These are phyloP conservation scores for Microcebus tavaratra DNA, from an alignment of 2,113 vertebrate genomes.

Conservation along the genomic window DNA sequence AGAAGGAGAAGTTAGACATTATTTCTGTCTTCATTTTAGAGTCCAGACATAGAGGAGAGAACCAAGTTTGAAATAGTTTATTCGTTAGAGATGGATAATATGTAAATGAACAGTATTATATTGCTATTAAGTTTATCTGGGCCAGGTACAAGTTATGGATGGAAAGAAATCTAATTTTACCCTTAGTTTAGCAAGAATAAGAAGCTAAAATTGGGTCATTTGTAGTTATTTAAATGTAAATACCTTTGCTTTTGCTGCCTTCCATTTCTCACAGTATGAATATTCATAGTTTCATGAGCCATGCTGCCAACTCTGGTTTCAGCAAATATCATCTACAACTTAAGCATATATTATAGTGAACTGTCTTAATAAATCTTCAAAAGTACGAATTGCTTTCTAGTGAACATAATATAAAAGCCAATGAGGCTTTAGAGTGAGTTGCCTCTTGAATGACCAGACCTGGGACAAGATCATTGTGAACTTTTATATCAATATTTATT, in stretches of 20 bases:
- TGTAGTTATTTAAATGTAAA: constrained; percentile 27
- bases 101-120: constrained; percentile 11
- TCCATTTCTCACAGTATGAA: not conserved
- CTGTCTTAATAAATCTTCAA: not conserved
- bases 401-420: not conserved
- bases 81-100: not conserved
- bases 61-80: not conserved
- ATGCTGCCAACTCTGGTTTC: not conserved
- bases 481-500: not conserved
- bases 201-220: not conserved
- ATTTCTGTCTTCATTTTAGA: not conserved
- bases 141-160: not conserved
- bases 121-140: constrained; percentile 15
- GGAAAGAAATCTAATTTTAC: not conserved
- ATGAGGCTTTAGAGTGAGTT: not conserved
- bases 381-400: not conserved
- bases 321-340: not conserved
- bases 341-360: not conserved
- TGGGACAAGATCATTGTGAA: not conserved
- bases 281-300: not conserved
- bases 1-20: not conserved
- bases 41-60: not conserved
- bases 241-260: not conserved
- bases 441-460: not conserved
- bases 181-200: constrained; percentile 31